Evolutionary conservation across 2,113 vertebrate species (phyloP), one percentile per base, ranked within the genome.

Genomic region (Notarius lentiginosus): DNA sequence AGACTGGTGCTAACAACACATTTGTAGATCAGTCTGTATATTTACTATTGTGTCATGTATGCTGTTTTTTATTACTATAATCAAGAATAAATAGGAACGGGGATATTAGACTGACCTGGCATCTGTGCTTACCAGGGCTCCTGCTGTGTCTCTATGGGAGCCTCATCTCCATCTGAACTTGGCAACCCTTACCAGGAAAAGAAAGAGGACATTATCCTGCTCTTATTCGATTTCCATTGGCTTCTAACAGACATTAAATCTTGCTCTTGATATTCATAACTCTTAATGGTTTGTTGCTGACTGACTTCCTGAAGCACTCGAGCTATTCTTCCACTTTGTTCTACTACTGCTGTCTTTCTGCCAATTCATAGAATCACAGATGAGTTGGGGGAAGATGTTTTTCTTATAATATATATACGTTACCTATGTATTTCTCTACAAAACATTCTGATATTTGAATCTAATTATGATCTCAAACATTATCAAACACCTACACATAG

Each of bases 211-310:
- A 51, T 51, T 82, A 51, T 24, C 75, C 24, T 9, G 17, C 12
- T n/a, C 24, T n/a, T 77, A 77, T 77, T 77, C 24, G 27, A 79
- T 79, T 82, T 65, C 49, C 60, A 82, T 83, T 18, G 51, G 22
- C 61, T 82, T 65, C 60, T 49, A 22, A 49, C 24, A 1, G 20
- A 83, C 81, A 66, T 66, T 27, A 27, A 66, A 83, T 61, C 81
- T 83, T 53, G 41, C 81, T 66, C 63, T 49, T 66, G 81, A 83
- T 24, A 66, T 83, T 83, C 63, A 17, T 79, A 66, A 3, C 61
- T 24, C 14, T 11, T 83, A 83, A 83, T 66, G 61, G 61, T 51
- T 18, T 51, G n/a, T 24, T 18, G 61, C 61, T 66, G 60, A 51
- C 61, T 51, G 60, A 66, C 47, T 66, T 66, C 22, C 49, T 53